phyloP scores from a whole-genome alignment of 2,888 invertebrate genomes.

The Agrochola macilenta region DNA sequence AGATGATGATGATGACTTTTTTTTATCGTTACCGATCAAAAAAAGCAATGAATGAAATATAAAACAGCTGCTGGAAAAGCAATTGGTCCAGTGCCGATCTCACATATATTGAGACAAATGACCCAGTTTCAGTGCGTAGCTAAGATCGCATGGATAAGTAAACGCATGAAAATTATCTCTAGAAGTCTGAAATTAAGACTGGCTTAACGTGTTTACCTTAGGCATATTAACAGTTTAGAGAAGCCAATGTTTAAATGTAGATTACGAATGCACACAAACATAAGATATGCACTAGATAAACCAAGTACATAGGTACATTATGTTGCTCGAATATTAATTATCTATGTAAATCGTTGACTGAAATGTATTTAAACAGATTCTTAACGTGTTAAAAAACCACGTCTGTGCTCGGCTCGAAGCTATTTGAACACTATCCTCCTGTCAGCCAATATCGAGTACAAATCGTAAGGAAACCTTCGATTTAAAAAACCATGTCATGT shows the following conservation, averaged over 20 bases:
- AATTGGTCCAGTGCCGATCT: constrained; percentile 3
- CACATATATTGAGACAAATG: constrained; percentile 33
- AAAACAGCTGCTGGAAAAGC: neutral
- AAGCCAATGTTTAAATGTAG: constrained; percentile 17
- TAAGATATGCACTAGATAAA: constrained; percentile 16
- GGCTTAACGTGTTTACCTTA: constrained; percentile 28
- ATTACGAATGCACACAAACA: constrained; percentile 27
- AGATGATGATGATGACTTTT: too few species aligned
- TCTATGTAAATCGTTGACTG: neutral
- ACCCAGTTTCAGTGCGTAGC: constrained; percentile 29
- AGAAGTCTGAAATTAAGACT: constrained; percentile 29
- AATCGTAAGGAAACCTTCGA: neutral
- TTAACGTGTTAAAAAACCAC: too few species aligned
- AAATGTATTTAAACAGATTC: too few species aligned
- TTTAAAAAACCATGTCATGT: neutral
- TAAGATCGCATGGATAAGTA: constrained; percentile 21
- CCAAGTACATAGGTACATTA: neutral
- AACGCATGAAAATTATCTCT: constrained; percentile 41
- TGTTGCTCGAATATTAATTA: neutral
- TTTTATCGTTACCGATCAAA: neutral
- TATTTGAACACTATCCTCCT: neutral
- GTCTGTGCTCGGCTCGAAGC: neutral
- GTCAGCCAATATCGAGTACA: too few species aligned
- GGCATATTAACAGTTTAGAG: constrained; percentile 18
- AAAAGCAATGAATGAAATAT: too few species aligned